Evolutionary conservation across 2,888 invertebrate genomes (phyloP).

Genomic region (Drosophila recens): DNA sequence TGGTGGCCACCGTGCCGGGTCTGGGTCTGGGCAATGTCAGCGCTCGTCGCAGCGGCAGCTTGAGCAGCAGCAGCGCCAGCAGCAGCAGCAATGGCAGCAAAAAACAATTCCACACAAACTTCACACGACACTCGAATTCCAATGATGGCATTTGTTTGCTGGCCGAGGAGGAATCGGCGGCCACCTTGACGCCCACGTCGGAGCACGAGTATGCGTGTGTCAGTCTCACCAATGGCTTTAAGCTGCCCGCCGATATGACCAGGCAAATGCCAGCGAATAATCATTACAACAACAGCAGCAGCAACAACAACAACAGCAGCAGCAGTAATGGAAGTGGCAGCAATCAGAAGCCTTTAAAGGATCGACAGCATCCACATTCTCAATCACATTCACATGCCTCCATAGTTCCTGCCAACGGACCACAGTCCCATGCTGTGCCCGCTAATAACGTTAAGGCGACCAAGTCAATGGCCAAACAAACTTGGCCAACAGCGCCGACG

Average conservation of each 20-base stretch:
- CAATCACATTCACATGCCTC: slow-evolving; percentile 60
- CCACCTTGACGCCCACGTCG: slow-evolving; percentile 81
- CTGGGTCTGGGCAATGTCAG: slow-evolving; percentile 46
- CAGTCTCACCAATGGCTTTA: slow-evolving; percentile 75
- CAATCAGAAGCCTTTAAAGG: slow-evolving; percentile 52
- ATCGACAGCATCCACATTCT: slow-evolving; percentile 48
- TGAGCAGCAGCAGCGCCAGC: slow-evolving; percentile 78
- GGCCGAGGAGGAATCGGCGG: slow-evolving; percentile 82
- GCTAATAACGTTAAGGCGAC: slow-evolving; percentile 55
- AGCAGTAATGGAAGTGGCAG: slow-evolving; percentile 3
- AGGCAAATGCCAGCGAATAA: slow-evolving; percentile 23
- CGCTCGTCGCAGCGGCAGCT: slow-evolving; percentile 76
- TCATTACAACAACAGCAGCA: slow-evolving; percentile 44
- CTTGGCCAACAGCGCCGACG: slow-evolving; percentile 63
- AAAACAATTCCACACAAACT: slow-evolving; percentile 82
- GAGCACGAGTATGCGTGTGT: slow-evolving; percentile 74
- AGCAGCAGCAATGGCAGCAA: slow-evolving; percentile 75
- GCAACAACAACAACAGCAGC: slow-evolving; percentile 32
- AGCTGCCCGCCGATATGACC: slow-evolving; percentile 64
- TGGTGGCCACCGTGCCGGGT: slow-evolving; percentile 66
- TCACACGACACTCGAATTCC: slow-evolving; percentile 81
- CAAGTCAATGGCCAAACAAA: slow-evolving; percentile 59
- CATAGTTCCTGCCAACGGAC: slow-evolving; percentile 82
- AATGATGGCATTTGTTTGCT: slow-evolving; percentile 82
- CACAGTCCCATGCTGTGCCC: slow-evolving; percentile 58